Evolutionary conservation across 2,113 vertebrate species (phyloP), one percentile per base, ranked within the genome.

Genomic region (Lates calcarifer): DNA sequence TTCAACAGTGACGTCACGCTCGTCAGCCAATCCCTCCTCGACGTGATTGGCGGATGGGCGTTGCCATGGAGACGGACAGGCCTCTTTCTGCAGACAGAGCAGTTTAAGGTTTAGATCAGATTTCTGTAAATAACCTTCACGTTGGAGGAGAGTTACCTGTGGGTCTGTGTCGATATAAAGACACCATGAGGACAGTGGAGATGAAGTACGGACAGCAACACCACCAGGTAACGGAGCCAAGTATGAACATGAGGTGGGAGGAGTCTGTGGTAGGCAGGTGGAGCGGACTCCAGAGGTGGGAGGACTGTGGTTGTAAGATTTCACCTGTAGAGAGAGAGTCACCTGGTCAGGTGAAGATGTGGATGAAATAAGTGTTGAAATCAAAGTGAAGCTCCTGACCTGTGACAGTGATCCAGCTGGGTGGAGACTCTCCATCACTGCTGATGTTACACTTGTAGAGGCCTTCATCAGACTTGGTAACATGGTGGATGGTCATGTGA

Each of bases 171-270:
- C 60, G 17, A 55, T 35, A 73, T 4, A 81, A 3, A 39, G 67
- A 77, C 39, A 63, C 84, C 56, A 78, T 5, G 45, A 77, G 37
- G 31, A 78, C 12, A 22, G 79, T 78, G 57, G 62, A 82, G 74
- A 78, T 64, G 49, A 67, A 0, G 68, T 77, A 86, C 0, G 74
- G 84, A 26, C 35, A 64, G 41, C n/a, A 77, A n/a, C 41, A 77
- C 67, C 55, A 77, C 0, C 7, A 81, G 35, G 67, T 67, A 62
- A 55, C 29, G 33, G 3, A 66, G 2, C 73, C 33, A 4, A 85
- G 1, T 9, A 8, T 17, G 15, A 60, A 3, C 15, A 33, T 17
- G 6, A 33, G 20, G 8, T 22, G 24, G 22, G 0, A 18, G 18
- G 55, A 22, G 24, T 20, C 5, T 20, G n/a, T 11, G 60, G 18